These are phyloP conservation scores for Zaprionus bogoriensis DNA, from an alignment of 2,888 invertebrate genomes.

Conservation along the genomic window DNA sequence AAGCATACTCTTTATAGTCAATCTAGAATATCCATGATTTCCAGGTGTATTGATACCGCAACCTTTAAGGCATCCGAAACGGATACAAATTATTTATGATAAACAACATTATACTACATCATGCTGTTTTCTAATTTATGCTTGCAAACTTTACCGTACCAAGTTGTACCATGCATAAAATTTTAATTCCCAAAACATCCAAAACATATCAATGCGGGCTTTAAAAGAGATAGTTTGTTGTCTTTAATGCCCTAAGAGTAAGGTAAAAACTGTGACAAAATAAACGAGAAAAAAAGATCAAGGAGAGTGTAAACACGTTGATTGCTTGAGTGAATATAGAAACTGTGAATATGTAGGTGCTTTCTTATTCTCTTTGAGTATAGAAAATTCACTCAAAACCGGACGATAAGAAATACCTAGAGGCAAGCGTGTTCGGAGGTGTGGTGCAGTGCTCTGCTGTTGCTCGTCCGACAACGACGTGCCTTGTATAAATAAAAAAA, in stretches of 20 bases:
- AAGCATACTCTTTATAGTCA: too few species aligned
- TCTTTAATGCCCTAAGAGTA: too few species aligned
- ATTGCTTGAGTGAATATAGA: too few species aligned
- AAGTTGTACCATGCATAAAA: too few species aligned
- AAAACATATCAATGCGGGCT: neutral
- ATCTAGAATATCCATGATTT: too few species aligned
- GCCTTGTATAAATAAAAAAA: constrained; percentile 13
- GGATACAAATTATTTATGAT: too few species aligned
- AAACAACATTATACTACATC: too few species aligned
- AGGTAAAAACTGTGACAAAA: neutral
- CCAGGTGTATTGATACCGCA: too few species aligned
- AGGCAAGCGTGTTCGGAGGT: constrained; percentile 1
- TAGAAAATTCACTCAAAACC: constrained; percentile 36
- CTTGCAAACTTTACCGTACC: too few species aligned
- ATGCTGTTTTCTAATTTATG: too few species aligned
- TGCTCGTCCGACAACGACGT: constrained; percentile 40
- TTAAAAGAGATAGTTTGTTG: neutral
- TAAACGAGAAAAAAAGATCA: neutral
- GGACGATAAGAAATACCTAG: constrained; percentile 24
- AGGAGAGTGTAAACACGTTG: neutral
- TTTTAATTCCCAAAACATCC: too few species aligned
- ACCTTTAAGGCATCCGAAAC: too few species aligned
- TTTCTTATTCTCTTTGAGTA: neutral
- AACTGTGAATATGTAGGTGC: neutral
- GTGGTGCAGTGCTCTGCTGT: constrained; percentile 25